phyloP scores from a whole-genome alignment of 2,113 vertebrate species.

The Eonycteris spelaea region DNA sequence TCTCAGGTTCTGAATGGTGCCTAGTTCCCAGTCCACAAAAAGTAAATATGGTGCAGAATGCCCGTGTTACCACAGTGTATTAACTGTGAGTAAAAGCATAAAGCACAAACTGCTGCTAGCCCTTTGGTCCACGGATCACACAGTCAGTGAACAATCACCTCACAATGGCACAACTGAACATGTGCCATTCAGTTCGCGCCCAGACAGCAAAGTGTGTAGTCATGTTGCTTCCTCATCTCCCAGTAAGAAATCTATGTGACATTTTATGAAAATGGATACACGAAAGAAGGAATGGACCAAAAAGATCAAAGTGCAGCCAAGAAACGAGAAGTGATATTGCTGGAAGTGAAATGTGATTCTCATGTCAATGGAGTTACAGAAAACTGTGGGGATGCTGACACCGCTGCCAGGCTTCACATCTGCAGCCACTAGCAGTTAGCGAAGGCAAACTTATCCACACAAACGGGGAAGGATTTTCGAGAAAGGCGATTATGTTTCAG shows the following conservation, averaged over 20 bases:
- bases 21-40: background rate
- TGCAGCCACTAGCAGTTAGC: background rate
- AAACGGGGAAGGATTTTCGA: background rate
- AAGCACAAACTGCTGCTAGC: background rate
- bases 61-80: background rate
- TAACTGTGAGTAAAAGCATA: background rate
- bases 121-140: background rate
- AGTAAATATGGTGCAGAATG: background rate
- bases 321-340: background rate
- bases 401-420: rapidly evolving
- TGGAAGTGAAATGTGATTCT: background rate
- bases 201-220: background rate
- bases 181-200: background rate
- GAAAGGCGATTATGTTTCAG: background rate
- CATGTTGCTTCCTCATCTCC: background rate
- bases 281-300: background rate
- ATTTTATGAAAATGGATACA: background rate
- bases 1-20: background rate
- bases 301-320: background rate
- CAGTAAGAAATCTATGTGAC: background rate
- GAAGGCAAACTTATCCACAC: background rate
- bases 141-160: background rate
- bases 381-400: background rate
- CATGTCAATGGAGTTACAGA: background rate
- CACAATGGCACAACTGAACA: background rate